Conservation (phyloP, 2,888 invertebrate genomes). For the Platycnemis pennipes region DNA sequence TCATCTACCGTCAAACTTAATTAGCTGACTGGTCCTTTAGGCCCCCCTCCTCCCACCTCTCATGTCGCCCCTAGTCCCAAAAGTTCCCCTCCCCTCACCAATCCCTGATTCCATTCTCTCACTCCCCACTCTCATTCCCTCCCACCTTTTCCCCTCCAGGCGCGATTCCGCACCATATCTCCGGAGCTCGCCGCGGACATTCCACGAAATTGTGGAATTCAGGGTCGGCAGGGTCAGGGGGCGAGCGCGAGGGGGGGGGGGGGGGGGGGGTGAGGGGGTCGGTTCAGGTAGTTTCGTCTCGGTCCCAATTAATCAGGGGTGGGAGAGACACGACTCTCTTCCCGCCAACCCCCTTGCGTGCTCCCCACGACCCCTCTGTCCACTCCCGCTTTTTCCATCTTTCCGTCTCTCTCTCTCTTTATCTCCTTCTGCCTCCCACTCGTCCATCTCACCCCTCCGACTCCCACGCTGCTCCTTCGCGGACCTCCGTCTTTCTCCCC, state of each 20-base stretch:
- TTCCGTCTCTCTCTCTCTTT: background rate
- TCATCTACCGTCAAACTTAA: conserved; percentile 39
- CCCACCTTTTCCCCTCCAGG: background rate
- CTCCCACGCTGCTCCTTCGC: background rate
- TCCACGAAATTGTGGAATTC: background rate
- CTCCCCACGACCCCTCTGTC: background rate
- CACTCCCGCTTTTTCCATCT: background rate
- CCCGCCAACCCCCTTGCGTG: background rate
- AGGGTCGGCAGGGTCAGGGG: background rate
- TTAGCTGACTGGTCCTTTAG: conserved; percentile 34
- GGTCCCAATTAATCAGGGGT: background rate
- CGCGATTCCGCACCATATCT: background rate
- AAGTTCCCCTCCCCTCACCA: background rate
- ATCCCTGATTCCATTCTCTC: background rate
- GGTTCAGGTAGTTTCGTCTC: conserved; percentile 17
- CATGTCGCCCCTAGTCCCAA: background rate
- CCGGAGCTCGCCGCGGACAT: background rate
- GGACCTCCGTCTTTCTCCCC: background rate
- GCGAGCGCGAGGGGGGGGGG: background rate
- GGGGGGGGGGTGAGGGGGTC: background rate
- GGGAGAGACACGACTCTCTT: background rate
- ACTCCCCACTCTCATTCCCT: background rate
- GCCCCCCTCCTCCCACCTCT: background rate
- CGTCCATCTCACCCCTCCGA: background rate
- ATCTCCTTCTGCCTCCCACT: background rate